Percentiles rank a stretch among this genome's conserved stretches.
phyloP scores from a whole-genome alignment of 2,888 invertebrate genomes.

The Dysmachus trigonus region DNA sequence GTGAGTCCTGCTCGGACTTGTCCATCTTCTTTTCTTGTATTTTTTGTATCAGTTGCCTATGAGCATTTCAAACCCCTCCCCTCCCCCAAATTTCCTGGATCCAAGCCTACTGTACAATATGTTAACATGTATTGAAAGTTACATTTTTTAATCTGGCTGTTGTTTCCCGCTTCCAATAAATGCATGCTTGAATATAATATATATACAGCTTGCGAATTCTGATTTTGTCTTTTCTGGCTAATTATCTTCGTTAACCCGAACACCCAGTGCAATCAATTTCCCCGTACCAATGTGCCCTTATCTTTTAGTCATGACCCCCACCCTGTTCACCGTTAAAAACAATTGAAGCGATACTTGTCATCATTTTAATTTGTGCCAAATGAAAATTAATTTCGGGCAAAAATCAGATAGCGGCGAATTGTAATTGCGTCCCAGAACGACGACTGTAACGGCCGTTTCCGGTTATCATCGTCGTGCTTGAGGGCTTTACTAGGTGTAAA shows the following conservation, averaged over 20 bases:
- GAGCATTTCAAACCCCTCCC: too few species aligned
- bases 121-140: too few species aligned
- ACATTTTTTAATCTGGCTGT: too few species aligned
- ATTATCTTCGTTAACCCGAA: neutral
- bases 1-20: too few species aligned
- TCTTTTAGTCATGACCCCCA: neutral
- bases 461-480: slow-evolving; percentile 34
- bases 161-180: too few species aligned
- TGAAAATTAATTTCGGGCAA: slow-evolving; percentile 60
- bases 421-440: slow-evolving; percentile 37
- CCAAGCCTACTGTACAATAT: too few species aligned
- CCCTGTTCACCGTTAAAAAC: slow-evolving; percentile 22
- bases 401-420: slow-evolving; percentile 31
- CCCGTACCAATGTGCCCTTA: neutral
- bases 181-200: neutral
- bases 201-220: neutral
- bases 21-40: too few species aligned
- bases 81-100: too few species aligned
- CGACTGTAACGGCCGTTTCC: slow-evolving; percentile 21
- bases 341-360: slow-evolving; percentile 42
- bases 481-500: slow-evolving; percentile 41
- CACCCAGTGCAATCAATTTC: neutral
- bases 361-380: slow-evolving; percentile 59
- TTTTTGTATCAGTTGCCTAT: too few species aligned
- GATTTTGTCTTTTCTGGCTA: neutral